Evolutionary conservation across 2,797 vertebrate genomes (phyloP), one percentile per base, ranked within the genome.

Genomic region (Gallinago solitaria): DNA sequence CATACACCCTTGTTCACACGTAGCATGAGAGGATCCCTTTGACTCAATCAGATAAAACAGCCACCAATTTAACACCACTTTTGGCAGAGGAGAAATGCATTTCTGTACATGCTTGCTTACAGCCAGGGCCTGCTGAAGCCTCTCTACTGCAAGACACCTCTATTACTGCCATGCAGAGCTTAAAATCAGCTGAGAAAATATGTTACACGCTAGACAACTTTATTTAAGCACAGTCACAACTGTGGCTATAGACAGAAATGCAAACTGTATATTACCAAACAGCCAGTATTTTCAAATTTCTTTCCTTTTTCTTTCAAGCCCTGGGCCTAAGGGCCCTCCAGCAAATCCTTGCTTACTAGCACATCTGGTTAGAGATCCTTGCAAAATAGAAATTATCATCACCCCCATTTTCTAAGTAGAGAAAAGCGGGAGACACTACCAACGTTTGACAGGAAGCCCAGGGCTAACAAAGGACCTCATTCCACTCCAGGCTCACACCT

Each of bases 171-270:
- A 86, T 2, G 16, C 67, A 93, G 60, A 91, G 65, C 65, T 54
- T 73, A 68, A 95, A 95, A 89, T 39, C 91, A 90, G 82, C 82
- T 65, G 80, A 61, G 81, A 93, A 92, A 70, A 87, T 4, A 25
- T 10, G 59, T 41, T 92, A 80, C 48, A 70, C 53, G 88, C 30
- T 11, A 18, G 32, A 85, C 51, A 93, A 84, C 39, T 78, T 76
- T 41, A 74, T 51, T 92, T 53, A 87, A 93, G 81, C 57, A 56
- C 27, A 70, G 53, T 14, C 56, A 2, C 9, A 84, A 56, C 51
- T 64, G 69, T 73, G 67, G 81, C 83, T 87, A 12, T 13, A 82
- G 80, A 48, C 20, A 93, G 48, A 77, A 82, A 60, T 53, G 56
- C 64, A 87, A 43, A 80, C 61, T 2, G 1, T 51, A 0, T 30